Evolutionary conservation across 2,888 invertebrate genomes (phyloP), one percentile per base, ranked within the genome.

Genomic region (Heliconius charithonia): DNA sequence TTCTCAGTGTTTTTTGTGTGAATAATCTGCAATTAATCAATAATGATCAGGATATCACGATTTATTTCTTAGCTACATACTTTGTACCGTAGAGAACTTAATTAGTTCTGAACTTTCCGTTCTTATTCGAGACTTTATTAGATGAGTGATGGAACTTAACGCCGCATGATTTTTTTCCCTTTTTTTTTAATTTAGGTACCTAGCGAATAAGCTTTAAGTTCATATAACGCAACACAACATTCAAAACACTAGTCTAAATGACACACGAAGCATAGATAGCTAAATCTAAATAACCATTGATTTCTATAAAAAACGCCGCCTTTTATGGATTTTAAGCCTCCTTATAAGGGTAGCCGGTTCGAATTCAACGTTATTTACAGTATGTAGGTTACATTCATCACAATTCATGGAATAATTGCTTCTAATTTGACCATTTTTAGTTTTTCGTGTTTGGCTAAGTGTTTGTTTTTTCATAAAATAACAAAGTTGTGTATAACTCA

Each of bases 361-460:
- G 25, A 59, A 16, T 72, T 59, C 32, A 32, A 72, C n/a, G 56
- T 56, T 32, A 32, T 25, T 56, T 72, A 37, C 6, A 32, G 56
- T 72, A 71, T 71, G 56, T 71, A 71, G 72, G 72, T 72, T 37
- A 29, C 72, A 72, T 72, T 72, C 32, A 25, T 72, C 56, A 32
- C 59, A 59, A 72, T 72, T 32, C 32, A n/a, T n/a, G n/a, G 16
- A 12, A 72, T 72, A 37, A 59, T 19, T 59, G 56, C 59, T 22
- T n/a, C 29, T 22, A 25, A 72, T 19, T 37, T 72, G n/a, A 72
- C 59, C 72, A 56, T 72, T 72, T 72, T 59, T 37, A 72, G 72
- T 59, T 72, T 32, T 59, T 59, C 37, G 72, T 16, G 13, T 37
- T 72, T 19, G 10, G 16, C 7, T 29, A n/a, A 72, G 25, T 32